Evolutionary conservation across 2,113 vertebrate genomes (phyloP), one percentile per base, ranked within the genome.

Genomic region (Pongo abelii): DNA sequence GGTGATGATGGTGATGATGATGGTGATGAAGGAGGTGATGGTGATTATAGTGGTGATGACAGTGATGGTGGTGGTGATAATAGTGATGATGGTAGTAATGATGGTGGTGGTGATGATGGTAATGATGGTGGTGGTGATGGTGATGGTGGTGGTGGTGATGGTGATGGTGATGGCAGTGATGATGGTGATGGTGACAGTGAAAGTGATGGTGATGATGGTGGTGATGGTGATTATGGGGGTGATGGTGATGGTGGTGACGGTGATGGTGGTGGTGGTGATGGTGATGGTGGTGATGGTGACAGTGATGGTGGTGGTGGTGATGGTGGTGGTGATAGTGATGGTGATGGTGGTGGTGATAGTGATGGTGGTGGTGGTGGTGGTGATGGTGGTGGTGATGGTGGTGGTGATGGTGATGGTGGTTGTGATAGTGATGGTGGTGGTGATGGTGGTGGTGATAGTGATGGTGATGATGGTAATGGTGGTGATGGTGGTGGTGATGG

Each of bases 401-500:
- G 8, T 50, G 30, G 17, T 50, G 30, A 18, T 84, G 38, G n/a
- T n/a, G n/a, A n/a, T n/a, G n/a, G n/a, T n/a, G n/a, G n/a, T n/a
- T n/a, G 6, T 59, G 80, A 25, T 43, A 8, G 35, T 40, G 48
- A 16, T 43, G 9, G 2, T 50, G 85, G 13, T 69, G 67, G 14
- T 69, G 30, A 7, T 35, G 13, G 7, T 69, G 64, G 32, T 69
- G 32, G 4, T 69, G 32, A 35, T 35, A 3, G 35, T 8, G 32
- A n/a, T 69, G 67, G 32, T 17, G 67, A 8, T n/a, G 13, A 17
- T 69, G 67, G 13, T 72, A 20, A 20, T 18, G 9, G 11, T 74
- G 70, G 0, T 40, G 27, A 0, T n/a, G n/a, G n/a, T 23, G 50
- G 0, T 32, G 16, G 0, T 14, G n/a, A 0, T 72, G 4, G 0